Evolutionary conservation across 2,113 vertebrate species (phyloP), one percentile per base, ranked within the genome.

Genomic region (Formicarius rufipectus): DNA sequence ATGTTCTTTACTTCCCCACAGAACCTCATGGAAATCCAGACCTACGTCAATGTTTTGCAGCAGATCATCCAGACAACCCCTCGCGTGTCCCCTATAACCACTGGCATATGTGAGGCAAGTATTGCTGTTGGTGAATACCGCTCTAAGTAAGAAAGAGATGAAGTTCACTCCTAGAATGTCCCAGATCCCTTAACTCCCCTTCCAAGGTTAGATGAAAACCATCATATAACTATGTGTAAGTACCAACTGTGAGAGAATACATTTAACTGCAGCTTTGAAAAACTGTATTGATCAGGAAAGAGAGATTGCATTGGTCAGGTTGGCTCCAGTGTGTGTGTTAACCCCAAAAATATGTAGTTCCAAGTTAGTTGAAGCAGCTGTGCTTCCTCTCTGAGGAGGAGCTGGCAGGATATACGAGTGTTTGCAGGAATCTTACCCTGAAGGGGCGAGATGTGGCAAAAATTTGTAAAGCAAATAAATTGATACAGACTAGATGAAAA

Each of bases 21-120:
- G 99, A 99, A 99, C 85, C 98, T 99, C 13, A 98, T 99, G 91
- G 99, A 99, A 98, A 99, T 99, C 96, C 98, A 99, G 97, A 99
- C 99, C 67, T 99, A 99, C 4, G 97, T 99, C 37, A 98, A 96
- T 95, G 98, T 99, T 96, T 97, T 99, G 87, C 98, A 99, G 77
- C 99, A 99, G 97, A 99, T 99, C 94, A 98, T 98, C 90, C 98
- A 99, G 96, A 98, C 98, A 17, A 97, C 98, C 39, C 98, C 98
- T 59, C 98, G 98, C 12, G 96, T 97, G 91, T 96, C 98, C 40
- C 97, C 96, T 35, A 83, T 98, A 88, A 97, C 98, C 19, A 66
- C 96, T 31, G 98, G 98, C 76, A 97, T 98, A 75, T 98, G 97
- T 18, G 99, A 99, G 98, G 99, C 99, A 98, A 98, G 92, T 40